These are phyloP conservation scores for Cynopterus sphinx DNA, from an alignment of 2,797 vertebrate genomes.

Conservation along the genomic window DNA sequence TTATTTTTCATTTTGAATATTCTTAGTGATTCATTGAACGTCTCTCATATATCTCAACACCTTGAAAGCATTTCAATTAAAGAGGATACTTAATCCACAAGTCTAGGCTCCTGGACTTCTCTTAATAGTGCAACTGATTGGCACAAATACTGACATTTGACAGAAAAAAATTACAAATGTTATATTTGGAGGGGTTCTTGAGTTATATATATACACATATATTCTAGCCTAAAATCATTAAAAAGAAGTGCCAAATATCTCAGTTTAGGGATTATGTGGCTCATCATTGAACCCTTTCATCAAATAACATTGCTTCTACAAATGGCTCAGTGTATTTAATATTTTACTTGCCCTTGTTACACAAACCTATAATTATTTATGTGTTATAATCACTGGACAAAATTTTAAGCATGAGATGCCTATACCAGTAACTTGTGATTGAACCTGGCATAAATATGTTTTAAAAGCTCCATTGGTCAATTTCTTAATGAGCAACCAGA, in stretches of 20 bases:
- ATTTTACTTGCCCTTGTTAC: background rate
- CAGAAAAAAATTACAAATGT: background rate
- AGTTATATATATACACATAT: background rate
- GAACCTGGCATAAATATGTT: background rate
- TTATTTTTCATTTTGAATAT: conserved; percentile 67
- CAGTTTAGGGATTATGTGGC: background rate
- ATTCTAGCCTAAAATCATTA: background rate
- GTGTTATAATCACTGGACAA: background rate
- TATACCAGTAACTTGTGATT: background rate
- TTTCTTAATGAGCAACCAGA: background rate
- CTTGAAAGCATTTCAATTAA: conserved; percentile 64
- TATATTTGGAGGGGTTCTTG: background rate
- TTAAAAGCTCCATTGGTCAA: background rate
- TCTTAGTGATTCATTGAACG: conserved; percentile 38
- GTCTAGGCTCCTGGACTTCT: conserved; percentile 10
- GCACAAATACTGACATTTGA: background rate
- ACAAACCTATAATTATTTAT: background rate
- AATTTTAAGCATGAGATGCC: background rate
- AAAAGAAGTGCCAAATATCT: background rate
- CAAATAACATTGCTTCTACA: background rate
- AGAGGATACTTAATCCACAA: conserved; percentile 50
- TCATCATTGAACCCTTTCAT: background rate
- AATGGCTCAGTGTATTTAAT: background rate
- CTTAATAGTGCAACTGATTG: background rate
- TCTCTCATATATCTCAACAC: conserved; percentile 32